These are phyloP conservation scores for Cephus runcator DNA, from an alignment of 2,888 invertebrate species.

Conservation along the genomic window DNA sequence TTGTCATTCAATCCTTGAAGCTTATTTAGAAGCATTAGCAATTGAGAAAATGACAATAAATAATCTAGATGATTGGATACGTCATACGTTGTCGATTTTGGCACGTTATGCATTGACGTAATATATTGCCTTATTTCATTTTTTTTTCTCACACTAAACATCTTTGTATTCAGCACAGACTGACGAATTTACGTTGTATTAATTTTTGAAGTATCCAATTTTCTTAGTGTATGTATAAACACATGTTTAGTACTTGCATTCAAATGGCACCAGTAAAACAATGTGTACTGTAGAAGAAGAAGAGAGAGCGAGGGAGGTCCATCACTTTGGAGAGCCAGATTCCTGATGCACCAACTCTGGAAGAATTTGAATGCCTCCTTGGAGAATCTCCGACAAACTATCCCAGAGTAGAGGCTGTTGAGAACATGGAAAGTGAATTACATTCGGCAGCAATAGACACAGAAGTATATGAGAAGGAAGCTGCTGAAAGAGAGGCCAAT, in stretches of 20 bases:
- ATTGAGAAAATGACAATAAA: background rate
- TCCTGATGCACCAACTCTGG: slow-evolving; percentile 60
- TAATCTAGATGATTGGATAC: background rate
- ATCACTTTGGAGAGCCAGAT: slow-evolving; percentile 49
- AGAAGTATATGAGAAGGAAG: slow-evolving; percentile 54
- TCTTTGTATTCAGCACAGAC: background rate
- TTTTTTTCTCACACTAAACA: background rate
- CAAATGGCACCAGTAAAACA: background rate
- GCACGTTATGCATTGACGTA: background rate
- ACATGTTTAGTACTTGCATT: background rate
- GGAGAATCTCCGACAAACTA: slow-evolving; percentile 62
- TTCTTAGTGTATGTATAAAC: background rate
- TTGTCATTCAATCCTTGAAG: background rate
- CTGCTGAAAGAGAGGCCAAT: background rate
- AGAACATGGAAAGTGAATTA: slow-evolving; percentile 62
- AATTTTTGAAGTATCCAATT: background rate
- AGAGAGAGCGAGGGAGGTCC: slow-evolving; percentile 49
- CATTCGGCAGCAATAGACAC: slow-evolving; percentile 62
- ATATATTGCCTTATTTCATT: background rate
- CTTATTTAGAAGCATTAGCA: background rate
- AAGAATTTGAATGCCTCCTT: slow-evolving; percentile 60
- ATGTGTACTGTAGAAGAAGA: slow-evolving; percentile 45
- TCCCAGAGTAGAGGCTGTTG: slow-evolving; percentile 59
- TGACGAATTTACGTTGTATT: background rate
- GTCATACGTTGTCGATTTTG: background rate